Base-by-base conservation (phyloP, 2,888 invertebrate genomes). In the Zygogramma bicolorata region DNA sequence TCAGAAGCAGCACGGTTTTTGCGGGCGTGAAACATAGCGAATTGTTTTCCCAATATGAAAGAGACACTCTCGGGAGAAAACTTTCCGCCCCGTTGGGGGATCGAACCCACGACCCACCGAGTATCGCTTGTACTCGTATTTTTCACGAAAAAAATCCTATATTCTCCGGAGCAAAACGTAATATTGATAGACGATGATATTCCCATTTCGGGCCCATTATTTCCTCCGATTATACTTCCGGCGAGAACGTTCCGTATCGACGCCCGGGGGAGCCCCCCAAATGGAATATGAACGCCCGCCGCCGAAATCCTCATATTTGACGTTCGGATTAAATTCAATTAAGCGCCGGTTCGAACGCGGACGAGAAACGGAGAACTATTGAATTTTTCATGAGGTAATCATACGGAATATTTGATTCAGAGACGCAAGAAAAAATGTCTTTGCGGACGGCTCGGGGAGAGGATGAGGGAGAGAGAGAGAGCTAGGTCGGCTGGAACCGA, bases 301-400 rank as follows among this genome's bases (percentile, higher is more conserved):
- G n/a, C 53, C 53, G 27, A 53, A 53, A 53, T 27, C 27, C 53
- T 53, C 6, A 53, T 53, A 53, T 53, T 53, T 53, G 53, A 53
- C 18, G 27, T 53, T 13, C 13, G 27, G 53, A 53, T 53, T 53
- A 53, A 53, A 53, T 53, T 53, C 53, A 53, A 53, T 53, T 53
- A 53, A 27, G 53, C 53, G 8, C 27, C 25, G 53, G 22, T 53
- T 27, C 53, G 53, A n/a, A 18, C 25, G 25, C 46, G 46, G 29
- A 29, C 29, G 63, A 29, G 27, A 46, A 25, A 27, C 4, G 20
- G 7, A 31, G 29, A 61, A 61, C 61, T 38, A 38, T 61, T 61
- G 61, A 61, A 53, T 53, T 53, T 61, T 61, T 61, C 61, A 22
- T 40, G 61, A 61, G 40, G 34, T 25, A 34, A 61, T 25, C 40